Conservation (phyloP, 2,797 vertebrate genomes). For the Rhynchotus rufescens region DNA sequence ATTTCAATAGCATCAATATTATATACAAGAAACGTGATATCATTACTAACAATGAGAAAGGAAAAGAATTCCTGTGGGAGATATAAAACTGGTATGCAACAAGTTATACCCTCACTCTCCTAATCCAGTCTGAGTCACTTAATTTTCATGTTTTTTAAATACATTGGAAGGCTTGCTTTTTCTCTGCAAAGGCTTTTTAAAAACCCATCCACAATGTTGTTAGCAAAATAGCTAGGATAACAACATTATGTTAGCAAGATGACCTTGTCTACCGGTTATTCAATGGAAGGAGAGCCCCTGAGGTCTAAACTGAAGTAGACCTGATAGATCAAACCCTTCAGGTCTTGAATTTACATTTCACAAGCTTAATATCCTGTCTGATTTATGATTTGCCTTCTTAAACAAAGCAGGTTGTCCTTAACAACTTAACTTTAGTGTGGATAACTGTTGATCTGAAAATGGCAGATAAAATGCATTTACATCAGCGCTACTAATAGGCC, state of each 20-base stretch:
- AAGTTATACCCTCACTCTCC: slow-evolving; percentile 24
- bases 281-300: not conserved
- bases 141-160: slow-evolving; percentile 39
- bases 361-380: slow-evolving; percentile 53
- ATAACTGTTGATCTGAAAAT: slow-evolving; percentile 73
- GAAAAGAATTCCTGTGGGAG: slow-evolving; percentile 23
- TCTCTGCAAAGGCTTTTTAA: not conserved
- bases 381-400: slow-evolving; percentile 64
- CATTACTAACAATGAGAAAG: slow-evolving; percentile 37
- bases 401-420: slow-evolving; percentile 63
- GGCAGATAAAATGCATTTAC: slow-evolving; percentile 70
- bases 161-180: not conserved
- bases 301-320: slow-evolving; percentile 40
- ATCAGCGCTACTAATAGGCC: slow-evolving; percentile 68
- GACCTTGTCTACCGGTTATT: slow-evolving; percentile 12
- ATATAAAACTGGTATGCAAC: slow-evolving; percentile 17
- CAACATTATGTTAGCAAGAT: not conserved
- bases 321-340: slow-evolving; percentile 28
- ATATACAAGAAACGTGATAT: slow-evolving; percentile 50
- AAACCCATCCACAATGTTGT: slow-evolving; percentile 5
- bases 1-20: slow-evolving; percentile 48
- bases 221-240: slow-evolving; percentile 14
- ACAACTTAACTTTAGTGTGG: slow-evolving; percentile 71
- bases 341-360: slow-evolving; percentile 64
- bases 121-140: slow-evolving; percentile 32